A percentile compares a stretch with the other conserved stretches of the same genome.
Conservation (phyloP, 2,113 vertebrate species). For the Mobula hypostoma region DNA sequence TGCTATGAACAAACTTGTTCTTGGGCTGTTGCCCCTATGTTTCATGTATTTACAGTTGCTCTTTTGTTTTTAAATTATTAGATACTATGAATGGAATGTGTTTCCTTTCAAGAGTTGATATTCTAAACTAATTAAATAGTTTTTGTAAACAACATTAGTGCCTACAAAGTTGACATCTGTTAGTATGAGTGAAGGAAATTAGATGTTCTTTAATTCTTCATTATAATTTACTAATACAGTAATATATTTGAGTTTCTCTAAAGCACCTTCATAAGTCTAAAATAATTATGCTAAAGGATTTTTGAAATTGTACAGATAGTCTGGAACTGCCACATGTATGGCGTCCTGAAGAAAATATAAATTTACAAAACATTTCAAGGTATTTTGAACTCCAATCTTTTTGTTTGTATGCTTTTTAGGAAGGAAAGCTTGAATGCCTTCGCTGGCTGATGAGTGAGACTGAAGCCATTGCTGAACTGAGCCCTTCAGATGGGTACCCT, state of each 20-base stretch:
- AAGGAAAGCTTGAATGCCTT: conserved; percentile 89
- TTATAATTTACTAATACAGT: not conserved
- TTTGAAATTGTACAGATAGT: not conserved
- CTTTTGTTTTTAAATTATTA: not conserved
- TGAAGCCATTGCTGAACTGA: conserved; percentile 92
- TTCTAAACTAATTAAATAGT: not conserved
- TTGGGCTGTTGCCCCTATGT: not conserved
- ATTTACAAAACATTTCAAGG: not conserved
- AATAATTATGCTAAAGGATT: not conserved
- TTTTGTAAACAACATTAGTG: not conserved
- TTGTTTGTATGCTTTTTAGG: conserved; percentile 53
- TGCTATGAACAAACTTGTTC: not conserved
- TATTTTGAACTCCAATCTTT: not conserved
- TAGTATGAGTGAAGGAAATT: not conserved
- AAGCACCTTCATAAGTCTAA: not conserved
- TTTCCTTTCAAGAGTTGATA: not conserved
- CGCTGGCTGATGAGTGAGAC: conserved; percentile 98
- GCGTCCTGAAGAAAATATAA: too few species aligned
- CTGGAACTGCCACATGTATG: not conserved
- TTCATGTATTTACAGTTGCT: not conserved
- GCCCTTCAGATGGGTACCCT: conserved; percentile 86
- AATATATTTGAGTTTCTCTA: not conserved
- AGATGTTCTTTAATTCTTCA: not conserved
- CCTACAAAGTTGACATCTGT: not conserved
- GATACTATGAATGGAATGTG: not conserved